phyloP scores from a whole-genome alignment of 2,888 invertebrate genomes.

The Apeira syringaria region DNA sequence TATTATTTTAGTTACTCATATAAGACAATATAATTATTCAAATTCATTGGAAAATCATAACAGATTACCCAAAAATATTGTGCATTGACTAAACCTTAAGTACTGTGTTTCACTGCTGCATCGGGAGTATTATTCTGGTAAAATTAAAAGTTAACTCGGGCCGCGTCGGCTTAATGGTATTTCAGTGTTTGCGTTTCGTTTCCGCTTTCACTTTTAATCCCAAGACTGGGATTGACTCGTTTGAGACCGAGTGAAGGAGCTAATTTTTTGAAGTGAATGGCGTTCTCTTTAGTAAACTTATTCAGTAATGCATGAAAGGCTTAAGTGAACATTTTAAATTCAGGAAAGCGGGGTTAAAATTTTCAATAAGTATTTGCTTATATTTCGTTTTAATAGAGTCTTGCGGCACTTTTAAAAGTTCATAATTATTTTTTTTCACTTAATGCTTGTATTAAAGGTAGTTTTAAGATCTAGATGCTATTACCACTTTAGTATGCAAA shows the following conservation, averaged over 20 bases:
- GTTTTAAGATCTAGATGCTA: too few relatives aligned
- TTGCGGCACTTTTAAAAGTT: too few relatives aligned
- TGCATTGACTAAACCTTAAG: constrained; percentile 12
- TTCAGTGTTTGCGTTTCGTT: constrained; percentile 70
- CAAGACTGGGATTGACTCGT: constrained; percentile 40
- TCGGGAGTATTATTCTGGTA: constrained; percentile 45
- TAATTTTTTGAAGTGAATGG: constrained; percentile 22
- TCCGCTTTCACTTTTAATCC: constrained; percentile 64
- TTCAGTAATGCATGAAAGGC: constrained; percentile 2
- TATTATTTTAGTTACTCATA: too few relatives aligned
- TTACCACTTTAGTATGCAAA: too few relatives aligned
- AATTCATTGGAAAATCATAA: too few relatives aligned
- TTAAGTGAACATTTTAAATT: not conserved
- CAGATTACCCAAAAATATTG: too few relatives aligned
- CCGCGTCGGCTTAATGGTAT: constrained; percentile 67
- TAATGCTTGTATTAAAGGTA: too few relatives aligned
- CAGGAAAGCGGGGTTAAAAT: too few relatives aligned
- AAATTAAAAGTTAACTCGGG: constrained; percentile 61
- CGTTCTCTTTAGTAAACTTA: not conserved
- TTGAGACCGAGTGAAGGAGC: constrained; percentile 39
- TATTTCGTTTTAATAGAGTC: too few relatives aligned
- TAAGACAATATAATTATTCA: too few relatives aligned
- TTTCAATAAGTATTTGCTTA: too few relatives aligned
- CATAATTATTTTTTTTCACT: too few relatives aligned
- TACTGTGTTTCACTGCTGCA: constrained; percentile 3